These are phyloP conservation scores for Symphodus melops DNA, from an alignment of 2,113 vertebrate species.

Conservation along the genomic window DNA sequence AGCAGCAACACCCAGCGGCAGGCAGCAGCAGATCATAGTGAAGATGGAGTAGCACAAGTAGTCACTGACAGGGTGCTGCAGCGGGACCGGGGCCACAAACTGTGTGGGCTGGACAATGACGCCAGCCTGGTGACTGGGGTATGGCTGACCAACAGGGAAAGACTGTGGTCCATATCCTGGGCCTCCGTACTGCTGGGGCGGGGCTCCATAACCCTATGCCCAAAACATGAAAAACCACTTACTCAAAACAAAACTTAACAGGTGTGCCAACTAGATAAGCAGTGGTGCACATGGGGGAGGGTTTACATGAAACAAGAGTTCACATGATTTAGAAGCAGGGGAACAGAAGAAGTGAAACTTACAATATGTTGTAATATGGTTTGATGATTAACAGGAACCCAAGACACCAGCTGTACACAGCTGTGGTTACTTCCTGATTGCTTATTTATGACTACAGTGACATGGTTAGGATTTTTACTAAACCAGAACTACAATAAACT, in stretches of 20 bases:
- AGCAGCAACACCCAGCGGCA: conserved; percentile 82
- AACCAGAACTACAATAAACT: too few relatives aligned
- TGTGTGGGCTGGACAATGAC: conserved; percentile 68
- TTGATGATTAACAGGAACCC: too few relatives aligned
- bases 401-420: too few relatives aligned
- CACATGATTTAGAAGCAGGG: too few relatives aligned
- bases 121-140: conserved; percentile 36
- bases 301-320: neutral
- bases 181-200: conserved; percentile 26
- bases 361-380: neutral
- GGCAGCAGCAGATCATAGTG: conserved; percentile 84
- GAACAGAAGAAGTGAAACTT: neutral
- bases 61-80: conserved; percentile 67
- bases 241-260: neutral
- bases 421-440: too few relatives aligned
- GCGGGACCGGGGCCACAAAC: conserved; percentile 52
- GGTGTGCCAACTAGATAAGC: neutral
- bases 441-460: too few relatives aligned
- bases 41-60: conserved; percentile 85
- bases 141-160: conserved; percentile 12
- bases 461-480: too few relatives aligned
- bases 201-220: conserved; percentile 8
- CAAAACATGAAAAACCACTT: neutral
- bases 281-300: neutral
- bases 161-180: neutral